phyloP scores from a whole-genome alignment of 2,888 invertebrate species.

The Papilio demoleus region DNA sequence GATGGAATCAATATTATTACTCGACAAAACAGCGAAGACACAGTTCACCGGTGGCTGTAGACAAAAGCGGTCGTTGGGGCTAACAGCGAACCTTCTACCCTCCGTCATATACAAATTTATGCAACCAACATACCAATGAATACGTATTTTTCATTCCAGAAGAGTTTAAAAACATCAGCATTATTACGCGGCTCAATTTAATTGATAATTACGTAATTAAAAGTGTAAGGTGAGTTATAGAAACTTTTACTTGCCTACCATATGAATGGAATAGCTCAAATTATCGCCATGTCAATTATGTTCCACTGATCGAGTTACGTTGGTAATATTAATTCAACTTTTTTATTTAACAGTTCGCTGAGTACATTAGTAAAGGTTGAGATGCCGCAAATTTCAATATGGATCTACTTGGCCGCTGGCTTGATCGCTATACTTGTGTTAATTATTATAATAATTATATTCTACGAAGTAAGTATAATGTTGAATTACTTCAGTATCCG shows the following conservation, averaged over 20 bases:
- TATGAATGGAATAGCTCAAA: no score
- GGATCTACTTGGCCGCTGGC: constrained; percentile 44
- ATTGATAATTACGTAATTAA: constrained; percentile 24
- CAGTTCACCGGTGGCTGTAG: no score
- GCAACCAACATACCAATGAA: no score
- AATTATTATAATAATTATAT: constrained; percentile 42
- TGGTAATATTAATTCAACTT: background rate
- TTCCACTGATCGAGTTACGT: background rate
- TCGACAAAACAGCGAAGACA: no score
- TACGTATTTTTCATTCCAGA: constrained; percentile 14
- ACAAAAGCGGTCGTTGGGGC: no score
- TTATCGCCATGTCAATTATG: no score
- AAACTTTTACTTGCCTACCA: no score
- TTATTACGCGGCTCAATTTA: constrained; percentile 24
- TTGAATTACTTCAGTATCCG: background rate
- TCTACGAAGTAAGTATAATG: constrained; percentile 46
- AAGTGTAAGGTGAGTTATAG: constrained; percentile 15
- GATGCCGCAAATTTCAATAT: constrained; percentile 38
- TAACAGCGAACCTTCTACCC: no score
- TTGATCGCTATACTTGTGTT: constrained; percentile 46
- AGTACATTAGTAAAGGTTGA: constrained; percentile 39
- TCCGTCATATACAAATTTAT: no score
- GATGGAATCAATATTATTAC: no score
- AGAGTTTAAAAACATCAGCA: constrained; percentile 22
- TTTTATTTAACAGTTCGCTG: constrained; percentile 41